Evolutionary conservation across 2,797 vertebrate genomes (phyloP).

Genomic region (Triplophysa yarkandensis): DNA sequence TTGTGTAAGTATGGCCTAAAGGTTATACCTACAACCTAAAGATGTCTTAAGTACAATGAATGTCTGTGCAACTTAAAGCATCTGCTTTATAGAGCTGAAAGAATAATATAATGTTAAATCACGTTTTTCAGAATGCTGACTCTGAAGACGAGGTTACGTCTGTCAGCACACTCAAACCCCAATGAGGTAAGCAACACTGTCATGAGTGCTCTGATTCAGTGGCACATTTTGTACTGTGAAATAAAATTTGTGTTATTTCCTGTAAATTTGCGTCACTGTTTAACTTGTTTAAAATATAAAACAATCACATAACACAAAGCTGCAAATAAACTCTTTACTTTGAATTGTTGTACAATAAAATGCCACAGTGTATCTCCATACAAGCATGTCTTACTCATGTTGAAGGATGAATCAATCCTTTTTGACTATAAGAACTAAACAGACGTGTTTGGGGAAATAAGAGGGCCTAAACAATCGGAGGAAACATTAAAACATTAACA

Average conservation of each 20-base stretch:
- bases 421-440: neutral
- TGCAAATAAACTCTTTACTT: too few relatives aligned
- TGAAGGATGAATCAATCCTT: neutral
- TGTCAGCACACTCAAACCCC: constrained; percentile 34
- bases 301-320: neutral
- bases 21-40: constrained; percentile 33
- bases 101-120: constrained; percentile 36
- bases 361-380: neutral
- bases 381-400: neutral
- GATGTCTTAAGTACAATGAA: constrained; percentile 1
- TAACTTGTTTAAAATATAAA: neutral
- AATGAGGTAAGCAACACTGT: constrained; percentile 29
- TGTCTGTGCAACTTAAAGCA: constrained; percentile 37
- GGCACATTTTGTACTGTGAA: neutral
- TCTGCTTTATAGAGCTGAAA: constrained; percentile 26
- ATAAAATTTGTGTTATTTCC: neutral
- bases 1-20: constrained; percentile 40
- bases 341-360: too few relatives aligned
- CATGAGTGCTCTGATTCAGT: neutral
- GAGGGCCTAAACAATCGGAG: neutral
- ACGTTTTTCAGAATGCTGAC: constrained; percentile 48
- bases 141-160: constrained; percentile 19
- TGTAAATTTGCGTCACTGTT: neutral
- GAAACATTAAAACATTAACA: neutral
- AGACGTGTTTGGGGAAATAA: constrained; percentile 2